These are phyloP conservation scores for Poeciliopsis infans DNA, from an alignment of 2,797 vertebrate species.

Conservation along the genomic window DNA sequence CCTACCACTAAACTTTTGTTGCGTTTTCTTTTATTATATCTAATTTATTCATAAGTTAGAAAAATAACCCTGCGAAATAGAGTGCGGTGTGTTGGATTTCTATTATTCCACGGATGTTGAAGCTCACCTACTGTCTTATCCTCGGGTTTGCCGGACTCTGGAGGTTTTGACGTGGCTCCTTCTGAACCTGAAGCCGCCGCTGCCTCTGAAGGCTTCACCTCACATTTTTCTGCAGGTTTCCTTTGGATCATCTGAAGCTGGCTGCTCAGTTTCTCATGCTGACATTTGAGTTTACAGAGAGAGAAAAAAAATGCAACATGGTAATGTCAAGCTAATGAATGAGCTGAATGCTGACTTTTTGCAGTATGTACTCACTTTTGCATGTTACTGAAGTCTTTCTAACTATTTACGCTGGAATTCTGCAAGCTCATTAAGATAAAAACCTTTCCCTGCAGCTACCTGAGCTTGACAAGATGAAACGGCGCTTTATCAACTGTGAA, in stretches of 20 bases:
- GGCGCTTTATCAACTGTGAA: constrained; percentile 25
- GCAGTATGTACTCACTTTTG: neutral
- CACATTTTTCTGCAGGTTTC: constrained; percentile 75
- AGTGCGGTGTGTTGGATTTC: neutral
- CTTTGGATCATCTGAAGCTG: constrained; percentile 92
- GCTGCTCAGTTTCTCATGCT: constrained; percentile 97
- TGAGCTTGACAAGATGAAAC: constrained; percentile 35
- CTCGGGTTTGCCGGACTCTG: constrained; percentile 81
- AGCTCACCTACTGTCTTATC: constrained; percentile 86
- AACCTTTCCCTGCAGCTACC: constrained; percentile 13
- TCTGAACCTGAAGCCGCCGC: constrained; percentile 44
- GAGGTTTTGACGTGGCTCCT: constrained; percentile 66
- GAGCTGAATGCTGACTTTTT: neutral
- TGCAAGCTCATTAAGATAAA: constrained; percentile 18
- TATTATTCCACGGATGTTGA: constrained; percentile 11
- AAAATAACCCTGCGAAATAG: neutral
- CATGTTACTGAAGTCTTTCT: constrained; percentile 2
- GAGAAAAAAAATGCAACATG: constrained; percentile 8
- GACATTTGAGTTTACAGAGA: constrained; percentile 10
- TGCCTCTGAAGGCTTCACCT: constrained; percentile 53
- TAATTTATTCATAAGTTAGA: neutral
- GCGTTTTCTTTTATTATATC: neutral
- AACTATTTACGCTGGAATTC: constrained; percentile 8
- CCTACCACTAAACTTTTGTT: neutral
- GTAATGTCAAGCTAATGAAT: neutral